A percentile compares a stretch with the other conserved stretches of the same genome.
These are phyloP conservation scores for Harpagoxenus sublaevis DNA, from an alignment of 2,888 invertebrate genomes.

Conservation along the genomic window DNA sequence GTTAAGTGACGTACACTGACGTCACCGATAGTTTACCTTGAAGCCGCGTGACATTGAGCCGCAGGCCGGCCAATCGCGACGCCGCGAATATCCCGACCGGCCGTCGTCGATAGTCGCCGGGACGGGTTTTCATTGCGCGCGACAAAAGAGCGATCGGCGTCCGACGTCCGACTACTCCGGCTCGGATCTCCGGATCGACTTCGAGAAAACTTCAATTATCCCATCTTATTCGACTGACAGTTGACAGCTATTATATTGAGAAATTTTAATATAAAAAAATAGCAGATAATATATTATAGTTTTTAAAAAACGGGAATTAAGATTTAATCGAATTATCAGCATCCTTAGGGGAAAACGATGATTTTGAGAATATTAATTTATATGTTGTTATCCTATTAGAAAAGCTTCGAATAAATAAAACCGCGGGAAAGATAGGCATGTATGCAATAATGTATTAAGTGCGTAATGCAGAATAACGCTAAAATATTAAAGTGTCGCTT, in stretches of 20 bases:
- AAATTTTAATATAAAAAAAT: not conserved
- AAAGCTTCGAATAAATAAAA: too few relatives aligned
- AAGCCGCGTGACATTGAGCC: slow-evolving; percentile 85
- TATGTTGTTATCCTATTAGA: too few relatives aligned
- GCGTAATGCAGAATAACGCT: not conserved
- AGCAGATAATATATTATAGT: too few relatives aligned
- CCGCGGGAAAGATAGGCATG: too few relatives aligned
- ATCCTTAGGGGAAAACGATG: not conserved
- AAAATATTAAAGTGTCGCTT: slow-evolving; percentile 37
- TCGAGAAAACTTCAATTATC: not conserved
- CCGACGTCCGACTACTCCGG: too few relatives aligned
- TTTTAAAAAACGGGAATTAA: not conserved
- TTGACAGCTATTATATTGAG: too few relatives aligned
- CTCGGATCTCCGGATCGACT: not conserved
- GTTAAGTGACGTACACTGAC: slow-evolving; percentile 86
- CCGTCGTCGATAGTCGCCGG: not conserved
- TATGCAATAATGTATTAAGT: not conserved
- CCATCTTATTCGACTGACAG: not conserved
- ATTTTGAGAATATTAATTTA: not conserved
- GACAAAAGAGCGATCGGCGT: not conserved
- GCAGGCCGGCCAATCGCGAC: slow-evolving; percentile 77
- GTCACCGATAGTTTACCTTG: slow-evolving; percentile 86
- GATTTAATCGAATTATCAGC: not conserved
- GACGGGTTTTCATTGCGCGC: slow-evolving; percentile 36
- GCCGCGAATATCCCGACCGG: slow-evolving; percentile 37